Conservation (phyloP, 2,888 invertebrate species). For the Cataglyphis cursor region DNA sequence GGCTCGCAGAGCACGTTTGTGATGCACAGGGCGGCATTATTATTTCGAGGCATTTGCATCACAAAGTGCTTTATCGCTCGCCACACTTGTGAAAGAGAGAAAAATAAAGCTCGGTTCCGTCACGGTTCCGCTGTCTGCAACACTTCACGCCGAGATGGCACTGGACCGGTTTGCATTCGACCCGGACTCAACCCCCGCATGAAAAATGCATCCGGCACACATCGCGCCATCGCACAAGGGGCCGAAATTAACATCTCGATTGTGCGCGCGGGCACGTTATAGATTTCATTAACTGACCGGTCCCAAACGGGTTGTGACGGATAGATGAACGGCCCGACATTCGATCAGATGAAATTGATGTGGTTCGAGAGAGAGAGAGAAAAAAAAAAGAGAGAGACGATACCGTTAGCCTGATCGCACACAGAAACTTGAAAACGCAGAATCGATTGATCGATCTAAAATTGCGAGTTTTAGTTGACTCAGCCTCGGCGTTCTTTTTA, state of each 20-base stretch:
- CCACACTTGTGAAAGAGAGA: constrained; percentile 61
- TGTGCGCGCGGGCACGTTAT: constrained; percentile 48
- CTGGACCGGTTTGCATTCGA: constrained; percentile 72
- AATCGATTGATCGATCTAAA: constrained; percentile 22
- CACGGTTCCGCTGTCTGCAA: constrained; percentile 61
- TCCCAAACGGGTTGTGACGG: not conserved
- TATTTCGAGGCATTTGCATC: constrained; percentile 77
- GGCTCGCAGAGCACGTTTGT: constrained; percentile 27
- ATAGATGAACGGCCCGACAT: constrained; percentile 31
- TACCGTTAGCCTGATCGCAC: not conserved
- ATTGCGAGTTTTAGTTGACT: constrained; percentile 21
- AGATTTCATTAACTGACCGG: constrained; percentile 46
- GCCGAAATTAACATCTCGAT: constrained; percentile 70
- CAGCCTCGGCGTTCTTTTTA: not conserved
- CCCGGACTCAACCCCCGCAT: constrained; percentile 66
- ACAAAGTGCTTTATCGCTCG: constrained; percentile 70
- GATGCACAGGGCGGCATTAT: constrained; percentile 65
- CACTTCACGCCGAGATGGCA: constrained; percentile 69
- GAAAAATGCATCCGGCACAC: constrained; percentile 70
- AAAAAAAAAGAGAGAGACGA: not conserved
- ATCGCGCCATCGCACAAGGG: constrained; percentile 51
- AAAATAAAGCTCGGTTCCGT: constrained; percentile 69
- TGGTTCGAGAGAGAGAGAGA: not conserved
- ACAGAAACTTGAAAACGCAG: not conserved
- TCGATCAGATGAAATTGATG: constrained; percentile 14